Base-by-base conservation (phyloP, 2,113 vertebrate genomes). In the Anseranas semipalmata region DNA sequence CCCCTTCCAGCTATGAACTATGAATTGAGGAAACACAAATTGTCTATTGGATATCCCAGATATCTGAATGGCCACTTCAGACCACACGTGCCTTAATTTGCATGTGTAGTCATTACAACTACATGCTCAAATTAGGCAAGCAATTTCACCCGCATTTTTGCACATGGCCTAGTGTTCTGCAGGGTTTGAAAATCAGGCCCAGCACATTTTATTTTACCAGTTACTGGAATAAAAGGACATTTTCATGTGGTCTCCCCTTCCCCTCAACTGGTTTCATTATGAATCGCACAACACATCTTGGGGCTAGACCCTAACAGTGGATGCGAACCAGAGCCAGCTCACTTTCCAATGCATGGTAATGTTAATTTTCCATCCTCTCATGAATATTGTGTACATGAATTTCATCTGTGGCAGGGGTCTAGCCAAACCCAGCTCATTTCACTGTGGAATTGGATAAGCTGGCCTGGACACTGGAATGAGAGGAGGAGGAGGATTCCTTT, bases 101-200 rank as follows among this genome's bases (percentile, higher is more conserved):
- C 58, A 27, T 32, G 55, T 30, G 58, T 58, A 79, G 74, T 66
- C 32, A 52, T 62, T 73, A 20, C n/a, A 76, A 15, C 46, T 77
- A 9, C 65, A 43, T 22, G 8, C 66, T 63, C 90, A 86, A 85
- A 85, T 94, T 85, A 77, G 85, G 90, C 87, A 92, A 96, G 73
- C 16, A 66, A 92, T 86, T 92, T 95, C 85, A 83, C 74, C 93
- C 94, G 93, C 95, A 39, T 93, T 96, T 93, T 94, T 96, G 95
- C 95, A 95, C 96, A 97, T 75, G 92, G 93, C 90, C 91, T 58
- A 25, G 39, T 82, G 60, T 66, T 92, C 74, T 92, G 92, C 62
- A 76, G 90, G 63, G 89, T 90, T 72, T 86, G 71, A 94, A 95
- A 92, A 90, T 63, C 70, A 94, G 53, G 65, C 75, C 84, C 48